Evolutionary conservation across 2,888 invertebrate genomes (phyloP), one percentile per base, ranked within the genome.

Genomic region (Philaethria dido): DNA sequence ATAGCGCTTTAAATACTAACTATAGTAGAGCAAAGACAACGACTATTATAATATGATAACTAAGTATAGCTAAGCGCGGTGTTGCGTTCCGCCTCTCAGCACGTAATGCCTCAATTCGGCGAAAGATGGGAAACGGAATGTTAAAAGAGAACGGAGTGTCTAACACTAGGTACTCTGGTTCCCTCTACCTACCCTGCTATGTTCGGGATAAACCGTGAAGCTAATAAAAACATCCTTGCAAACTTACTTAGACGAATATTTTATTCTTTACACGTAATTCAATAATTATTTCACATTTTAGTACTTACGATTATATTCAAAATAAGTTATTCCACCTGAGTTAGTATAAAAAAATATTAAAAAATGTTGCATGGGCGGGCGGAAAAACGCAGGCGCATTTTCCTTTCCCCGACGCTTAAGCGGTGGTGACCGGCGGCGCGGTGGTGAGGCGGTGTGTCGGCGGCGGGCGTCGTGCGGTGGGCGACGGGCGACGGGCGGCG

Each of bases 401-500:
- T 57, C 50, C 57, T 25, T 47, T 18, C 13, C 59, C 2, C 45
- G 16, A 16, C 5, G 42, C 29, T 25, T 52, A 16, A 25, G 29
- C 13, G 42, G 59, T 25, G 29, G 59, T 44, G 50, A 33, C 25
- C 48, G 50, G 29, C 20, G 44, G 29, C n/a, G 59, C 6, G 59
- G 44, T 9, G 29, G 29, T 54, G 44, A 11, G 33, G 29, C 29
- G n/a, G 54, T 5, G 20, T 3, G 22, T n/a, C 22, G 25, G 64
- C n/a, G n/a, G n/a, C n/a, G n/a, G n/a, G n/a, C n/a, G n/a, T n/a
- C n/a, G n/a, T n/a, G n/a, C n/a, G 59, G 42, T 72, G 73, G 63
- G 65, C 63, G 68, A 67, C 63, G 70, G 64, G 75, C 71, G 64
- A 74, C 72, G 71, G 65, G 66, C 70, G 65, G 63, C 63, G 59